phyloP scores from a whole-genome alignment of 2,888 invertebrate species.

The Cheilosia vulpina region DNA sequence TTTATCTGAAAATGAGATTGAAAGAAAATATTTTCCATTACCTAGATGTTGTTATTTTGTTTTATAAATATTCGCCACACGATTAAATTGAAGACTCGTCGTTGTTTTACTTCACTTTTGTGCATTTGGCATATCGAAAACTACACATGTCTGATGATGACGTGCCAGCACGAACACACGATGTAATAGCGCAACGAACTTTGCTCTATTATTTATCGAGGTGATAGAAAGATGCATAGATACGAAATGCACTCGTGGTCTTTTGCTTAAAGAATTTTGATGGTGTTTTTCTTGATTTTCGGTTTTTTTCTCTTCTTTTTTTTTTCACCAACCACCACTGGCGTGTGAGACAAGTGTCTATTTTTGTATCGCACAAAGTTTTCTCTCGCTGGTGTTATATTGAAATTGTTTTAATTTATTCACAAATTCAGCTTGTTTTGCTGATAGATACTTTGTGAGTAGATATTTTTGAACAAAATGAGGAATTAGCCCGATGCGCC shows the following conservation, averaged over 20 bases:
- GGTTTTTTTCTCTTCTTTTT: background rate
- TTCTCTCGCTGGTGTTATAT: conserved; percentile 1
- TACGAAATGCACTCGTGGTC: conserved; percentile 33
- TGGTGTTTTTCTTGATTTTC: background rate
- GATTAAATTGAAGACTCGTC: conserved; percentile 59
- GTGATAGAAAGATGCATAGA: conserved; percentile 11
- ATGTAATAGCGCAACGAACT: conserved; percentile 64
- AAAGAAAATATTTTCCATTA: conserved; percentile 39
- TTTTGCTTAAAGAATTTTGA: conserved; percentile 22
- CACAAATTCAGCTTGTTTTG: conserved; percentile 23
- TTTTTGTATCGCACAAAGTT: conserved; percentile 21
- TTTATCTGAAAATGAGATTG: conserved; percentile 56
- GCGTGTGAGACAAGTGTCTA: conserved; percentile 17
- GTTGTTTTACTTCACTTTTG: conserved; percentile 2
- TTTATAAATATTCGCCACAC: conserved; percentile 37
- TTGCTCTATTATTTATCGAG: conserved; percentile 49
- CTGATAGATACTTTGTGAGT: conserved; percentile 1
- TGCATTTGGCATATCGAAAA: background rate
- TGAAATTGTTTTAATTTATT: conserved; percentile 27
- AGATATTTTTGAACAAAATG: conserved; percentile 21
- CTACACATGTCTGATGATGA: conserved; percentile 2
- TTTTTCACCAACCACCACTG: background rate
- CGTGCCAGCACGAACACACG: conserved; percentile 33
- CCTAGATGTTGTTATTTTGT: conserved; percentile 1
- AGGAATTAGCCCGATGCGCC: background rate